Percentiles rank a stretch among this genome's conserved stretches.
Evolutionary conservation across 2,797 vertebrate species (phyloP).

Genomic region (Enoplosus armatus): DNA sequence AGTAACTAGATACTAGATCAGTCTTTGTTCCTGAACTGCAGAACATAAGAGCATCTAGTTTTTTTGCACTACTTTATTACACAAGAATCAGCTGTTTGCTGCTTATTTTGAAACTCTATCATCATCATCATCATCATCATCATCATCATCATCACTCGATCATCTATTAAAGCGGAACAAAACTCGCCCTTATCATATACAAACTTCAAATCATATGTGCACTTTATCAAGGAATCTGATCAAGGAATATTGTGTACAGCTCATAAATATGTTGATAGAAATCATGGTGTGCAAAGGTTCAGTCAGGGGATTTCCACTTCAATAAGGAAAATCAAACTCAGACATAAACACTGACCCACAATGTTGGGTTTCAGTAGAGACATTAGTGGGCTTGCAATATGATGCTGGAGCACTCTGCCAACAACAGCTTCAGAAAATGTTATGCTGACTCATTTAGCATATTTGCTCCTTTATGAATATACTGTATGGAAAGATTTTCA

Average conservation of each 20-base stretch:
- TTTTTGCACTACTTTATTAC: background rate
- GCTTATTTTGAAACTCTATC: slow-evolving; percentile 10
- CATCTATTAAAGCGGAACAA: background rate
- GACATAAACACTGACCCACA: slow-evolving; percentile 18
- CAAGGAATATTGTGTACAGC: background rate
- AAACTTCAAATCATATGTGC: too few species aligned
- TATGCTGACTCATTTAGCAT: slow-evolving; percentile 46
- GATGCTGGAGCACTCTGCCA: slow-evolving; percentile 46
- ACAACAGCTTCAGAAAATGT: slow-evolving; percentile 1
- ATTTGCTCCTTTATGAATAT: slow-evolving; percentile 4
- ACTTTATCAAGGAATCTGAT: slow-evolving; percentile 27
- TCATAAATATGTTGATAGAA: slow-evolving; percentile 24
- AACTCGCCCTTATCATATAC: slow-evolving; percentile 2
- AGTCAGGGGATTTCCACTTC: slow-evolving; percentile 37
- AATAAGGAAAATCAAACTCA: slow-evolving; percentile 27
- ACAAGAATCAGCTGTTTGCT: background rate
- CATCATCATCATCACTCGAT: background rate
- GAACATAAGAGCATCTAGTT: background rate
- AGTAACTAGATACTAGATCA: background rate
- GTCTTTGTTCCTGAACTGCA: background rate
- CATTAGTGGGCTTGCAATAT: slow-evolving; percentile 48
- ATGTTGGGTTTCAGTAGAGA: slow-evolving; percentile 45
- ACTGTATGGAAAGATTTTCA: background rate
- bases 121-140: too few species aligned
- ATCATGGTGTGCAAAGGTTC: background rate